Evolutionary conservation across 2,113 vertebrate genomes (phyloP).

Genomic region (Paratilapia polleni): DNA sequence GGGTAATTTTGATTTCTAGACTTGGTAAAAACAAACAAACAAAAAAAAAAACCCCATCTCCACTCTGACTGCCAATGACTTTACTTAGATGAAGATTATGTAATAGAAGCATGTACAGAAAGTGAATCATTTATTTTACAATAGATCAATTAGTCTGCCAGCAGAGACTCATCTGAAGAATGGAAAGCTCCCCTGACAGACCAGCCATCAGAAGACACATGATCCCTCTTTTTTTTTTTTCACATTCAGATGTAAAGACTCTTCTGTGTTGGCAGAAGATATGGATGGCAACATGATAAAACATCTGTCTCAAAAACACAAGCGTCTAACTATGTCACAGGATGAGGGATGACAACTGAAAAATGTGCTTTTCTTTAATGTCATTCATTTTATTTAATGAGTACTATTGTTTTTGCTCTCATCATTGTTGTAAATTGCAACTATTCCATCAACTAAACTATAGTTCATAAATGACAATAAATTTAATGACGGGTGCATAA

Average conservation of each 20-base stretch:
- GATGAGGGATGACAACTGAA: neutral
- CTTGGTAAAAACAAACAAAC: neutral
- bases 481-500: neutral
- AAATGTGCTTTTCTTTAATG: neutral
- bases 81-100: no score
- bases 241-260: neutral
- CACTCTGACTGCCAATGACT: no score
- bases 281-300: neutral
- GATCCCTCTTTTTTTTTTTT: neutral
- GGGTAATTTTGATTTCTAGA: neutral
- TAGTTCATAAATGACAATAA: neutral
- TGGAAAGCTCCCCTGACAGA: neutral
- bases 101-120: neutral
- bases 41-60: no score
- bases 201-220: accelerated
- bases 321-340: neutral
- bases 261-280: neutral
- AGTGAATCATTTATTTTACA: neutral
- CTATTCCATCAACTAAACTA: neutral
- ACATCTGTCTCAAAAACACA: neutral
- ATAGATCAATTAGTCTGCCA: neutral
- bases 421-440: neutral
- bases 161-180: neutral
- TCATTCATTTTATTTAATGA: neutral
- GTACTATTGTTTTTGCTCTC: neutral